phyloP scores from a whole-genome alignment of 2,113 vertebrate genomes.

The Nettapus auritus region DNA sequence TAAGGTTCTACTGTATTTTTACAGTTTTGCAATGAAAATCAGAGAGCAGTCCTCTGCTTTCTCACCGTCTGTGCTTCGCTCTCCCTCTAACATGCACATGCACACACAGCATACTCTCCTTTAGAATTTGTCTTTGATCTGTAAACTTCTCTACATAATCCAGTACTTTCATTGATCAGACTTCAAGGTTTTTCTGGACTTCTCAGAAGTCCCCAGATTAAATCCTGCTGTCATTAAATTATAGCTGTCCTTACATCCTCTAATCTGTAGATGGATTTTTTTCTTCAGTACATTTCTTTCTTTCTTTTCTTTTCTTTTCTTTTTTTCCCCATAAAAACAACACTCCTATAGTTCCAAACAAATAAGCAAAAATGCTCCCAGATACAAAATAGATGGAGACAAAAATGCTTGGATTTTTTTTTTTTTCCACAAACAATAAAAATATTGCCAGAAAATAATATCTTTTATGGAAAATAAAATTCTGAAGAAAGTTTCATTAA shows the following conservation, averaged over 20 bases:
- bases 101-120: not conserved
- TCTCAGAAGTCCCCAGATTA: not conserved
- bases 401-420: not conserved
- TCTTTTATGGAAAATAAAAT: not conserved
- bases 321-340: not conserved
- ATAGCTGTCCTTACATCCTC: not conserved
- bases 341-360: not conserved
- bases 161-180: rapidly evolving
- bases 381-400: not conserved
- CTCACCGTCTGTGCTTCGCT: not conserved
- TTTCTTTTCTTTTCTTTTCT: not conserved
- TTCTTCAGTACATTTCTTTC: not conserved
- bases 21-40: not conserved
- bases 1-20: not conserved
- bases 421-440: not conserved
- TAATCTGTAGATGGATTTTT: not conserved
- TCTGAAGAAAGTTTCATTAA: not conserved
- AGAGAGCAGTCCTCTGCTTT: not conserved
- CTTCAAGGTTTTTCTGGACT: not conserved
- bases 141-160: not conserved
- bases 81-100: rapidly evolving
- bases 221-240: not conserved
- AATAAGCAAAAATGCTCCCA: not conserved
- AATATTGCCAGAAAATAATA: not conserved
- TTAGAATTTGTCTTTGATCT: not conserved